A percentile compares a stretch with the other conserved stretches of the same genome.
phyloP scores from a whole-genome alignment of 2,113 vertebrate species.

The Murina feae region DNA sequence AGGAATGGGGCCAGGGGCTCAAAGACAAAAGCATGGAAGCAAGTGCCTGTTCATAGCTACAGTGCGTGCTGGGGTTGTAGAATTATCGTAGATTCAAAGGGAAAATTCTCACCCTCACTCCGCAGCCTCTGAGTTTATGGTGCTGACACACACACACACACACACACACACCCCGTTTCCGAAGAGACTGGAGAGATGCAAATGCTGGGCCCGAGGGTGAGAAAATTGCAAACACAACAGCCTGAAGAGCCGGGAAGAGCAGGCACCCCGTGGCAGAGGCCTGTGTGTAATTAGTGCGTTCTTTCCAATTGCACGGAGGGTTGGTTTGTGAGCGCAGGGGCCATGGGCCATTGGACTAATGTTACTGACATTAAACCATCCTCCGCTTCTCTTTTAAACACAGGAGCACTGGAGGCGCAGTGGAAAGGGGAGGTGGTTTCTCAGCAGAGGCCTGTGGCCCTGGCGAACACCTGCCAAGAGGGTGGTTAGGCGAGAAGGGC shows the following conservation, averaged over 20 bases:
- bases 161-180: not conserved
- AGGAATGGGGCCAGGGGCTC: not conserved
- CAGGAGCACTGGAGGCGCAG: not conserved
- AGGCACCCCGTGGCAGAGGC: not conserved
- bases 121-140: not conserved
- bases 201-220: not conserved
- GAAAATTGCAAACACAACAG: not conserved
- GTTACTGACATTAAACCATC: not conserved
- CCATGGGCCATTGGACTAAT: not conserved
- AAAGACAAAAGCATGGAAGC: not conserved
- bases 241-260: not conserved
- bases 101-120: not conserved
- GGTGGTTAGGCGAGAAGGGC: not conserved
- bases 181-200: constrained; percentile 6
- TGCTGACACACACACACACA: too few species aligned
- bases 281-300: not conserved
- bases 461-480: not conserved
- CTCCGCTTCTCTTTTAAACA: not conserved
- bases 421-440: not conserved
- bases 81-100: not conserved
- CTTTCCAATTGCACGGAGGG: not conserved
- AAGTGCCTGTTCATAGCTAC: not conserved
- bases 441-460: not conserved
- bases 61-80: too few species aligned
- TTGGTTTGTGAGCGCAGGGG: rapidly evolving